Evolutionary conservation across 2,797 vertebrate species (phyloP).

Genomic region (Syngnathus rostellatus): DNA sequence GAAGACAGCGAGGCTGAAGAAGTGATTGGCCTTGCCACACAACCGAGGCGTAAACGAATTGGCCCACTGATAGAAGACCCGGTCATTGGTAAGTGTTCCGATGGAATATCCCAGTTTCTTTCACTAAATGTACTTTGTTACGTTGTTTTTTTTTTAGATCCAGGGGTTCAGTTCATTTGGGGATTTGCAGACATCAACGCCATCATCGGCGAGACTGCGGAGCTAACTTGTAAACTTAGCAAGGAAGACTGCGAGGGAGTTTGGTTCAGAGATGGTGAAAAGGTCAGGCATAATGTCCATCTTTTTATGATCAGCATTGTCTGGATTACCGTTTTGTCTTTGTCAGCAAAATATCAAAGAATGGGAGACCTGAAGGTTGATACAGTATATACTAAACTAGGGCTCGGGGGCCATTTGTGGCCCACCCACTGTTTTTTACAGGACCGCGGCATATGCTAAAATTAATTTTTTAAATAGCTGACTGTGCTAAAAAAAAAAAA

Average conservation of each 20-base stretch:
- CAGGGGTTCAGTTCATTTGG: conserved; percentile 65
- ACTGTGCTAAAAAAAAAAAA: too few species aligned
- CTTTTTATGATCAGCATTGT: not conserved
- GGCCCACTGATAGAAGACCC: conserved; percentile 33
- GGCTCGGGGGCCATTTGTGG: too few species aligned
- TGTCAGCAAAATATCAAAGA: not conserved
- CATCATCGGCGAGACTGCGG: conserved; percentile 59
- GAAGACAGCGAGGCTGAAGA: conserved; percentile 20
- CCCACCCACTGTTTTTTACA: too few species aligned
- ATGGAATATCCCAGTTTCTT: not conserved
- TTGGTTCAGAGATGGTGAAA: conserved; percentile 79
- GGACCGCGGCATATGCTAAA: too few species aligned
- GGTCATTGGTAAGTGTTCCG: conserved; percentile 38
- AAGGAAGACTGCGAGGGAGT: conserved; percentile 64
- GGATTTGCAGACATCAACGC: conserved; percentile 67
- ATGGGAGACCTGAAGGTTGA: not conserved
- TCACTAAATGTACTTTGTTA: not conserved
- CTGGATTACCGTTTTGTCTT: not conserved
- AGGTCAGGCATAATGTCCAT: conserved; percentile 61
- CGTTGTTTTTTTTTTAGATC: conserved; percentile 47
- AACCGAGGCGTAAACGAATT: conserved; percentile 35
- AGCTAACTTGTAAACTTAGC: conserved; percentile 73
- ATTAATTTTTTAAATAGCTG: too few species aligned
- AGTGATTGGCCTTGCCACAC: not conserved
- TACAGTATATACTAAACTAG: too few species aligned